These are phyloP conservation scores for Haliclona indistincta DNA, from an alignment of 37 sponge, comb jelly and placozoan genomes.

Conservation along the genomic window DNA sequence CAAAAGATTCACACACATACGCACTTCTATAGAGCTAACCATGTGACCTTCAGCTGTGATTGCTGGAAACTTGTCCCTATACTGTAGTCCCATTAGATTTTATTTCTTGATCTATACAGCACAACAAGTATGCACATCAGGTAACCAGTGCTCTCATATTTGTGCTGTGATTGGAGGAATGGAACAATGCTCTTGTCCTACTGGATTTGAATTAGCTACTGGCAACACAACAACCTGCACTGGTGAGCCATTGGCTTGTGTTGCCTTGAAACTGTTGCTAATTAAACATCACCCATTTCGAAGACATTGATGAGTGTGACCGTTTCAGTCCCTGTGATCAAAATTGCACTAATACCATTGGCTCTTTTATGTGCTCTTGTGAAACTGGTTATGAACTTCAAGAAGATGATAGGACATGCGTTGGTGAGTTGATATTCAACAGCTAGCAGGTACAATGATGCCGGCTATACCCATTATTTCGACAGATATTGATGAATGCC, in stretches of 20 bases:
- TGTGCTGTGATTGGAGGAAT: too few species aligned
- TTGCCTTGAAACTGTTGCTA: not conserved
- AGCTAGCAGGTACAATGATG: too few species aligned
- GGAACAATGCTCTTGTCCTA: not conserved
- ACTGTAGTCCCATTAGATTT: too few species aligned
- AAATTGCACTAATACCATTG: constrained; percentile 18
- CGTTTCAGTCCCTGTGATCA: constrained; percentile 21
- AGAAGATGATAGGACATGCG: not conserved
- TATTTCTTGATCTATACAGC: too few species aligned
- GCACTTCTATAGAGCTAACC: too few species aligned
- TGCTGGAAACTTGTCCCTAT: too few species aligned
- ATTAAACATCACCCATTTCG: not conserved
- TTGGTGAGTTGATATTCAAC: not conserved
- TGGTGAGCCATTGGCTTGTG: not conserved
- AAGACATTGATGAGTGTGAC: too few species aligned
- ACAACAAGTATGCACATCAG: too few species aligned
- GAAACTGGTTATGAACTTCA: constrained; percentile 7
- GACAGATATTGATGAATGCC: constrained; percentile 21
- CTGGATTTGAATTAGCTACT: not conserved
- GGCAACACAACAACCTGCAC: too few species aligned
- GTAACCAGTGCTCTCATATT: too few species aligned
- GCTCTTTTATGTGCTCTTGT: constrained; percentile 14
- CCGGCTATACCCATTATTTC: too few species aligned
- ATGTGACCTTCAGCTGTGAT: too few species aligned
- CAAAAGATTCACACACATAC: not conserved